Evolutionary conservation across 2,888 invertebrate species (phyloP).

Genomic region (Drosophila pseudotakahashii): DNA sequence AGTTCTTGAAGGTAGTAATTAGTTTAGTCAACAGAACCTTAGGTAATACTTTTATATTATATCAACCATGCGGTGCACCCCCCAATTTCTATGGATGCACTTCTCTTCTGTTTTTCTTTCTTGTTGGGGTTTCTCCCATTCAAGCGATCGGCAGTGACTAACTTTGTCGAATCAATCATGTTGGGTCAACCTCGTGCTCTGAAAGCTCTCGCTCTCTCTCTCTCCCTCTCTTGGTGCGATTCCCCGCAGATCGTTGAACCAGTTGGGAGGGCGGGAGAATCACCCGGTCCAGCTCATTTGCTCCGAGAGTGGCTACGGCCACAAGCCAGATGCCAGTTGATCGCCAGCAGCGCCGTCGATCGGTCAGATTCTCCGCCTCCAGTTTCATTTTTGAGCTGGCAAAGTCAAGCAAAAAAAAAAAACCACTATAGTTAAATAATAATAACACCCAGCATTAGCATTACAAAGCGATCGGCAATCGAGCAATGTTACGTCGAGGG

Average conservation of each 20-base stretch:
- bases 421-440: background rate
- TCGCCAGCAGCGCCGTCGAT: conserved; percentile 23
- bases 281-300: background rate
- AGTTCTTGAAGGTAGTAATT: background rate
- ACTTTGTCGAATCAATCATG: conserved; percentile 10
- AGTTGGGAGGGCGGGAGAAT: conserved; percentile 5
- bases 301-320: conserved; percentile 1
- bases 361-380: conserved; percentile 12
- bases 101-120: background rate
- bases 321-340: conserved; percentile 21
- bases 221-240: background rate
- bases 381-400: background rate
- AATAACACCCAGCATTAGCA: conserved; percentile 1
- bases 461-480: conserved; percentile 1
- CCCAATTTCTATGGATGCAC: background rate
- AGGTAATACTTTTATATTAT: background rate
- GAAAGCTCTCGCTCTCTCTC: background rate
- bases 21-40: background rate
- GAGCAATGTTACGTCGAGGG: conserved; percentile 27
- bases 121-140: conserved; percentile 4
- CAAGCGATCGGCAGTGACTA: background rate
- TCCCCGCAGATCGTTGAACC: conserved; percentile 4
- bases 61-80: background rate
- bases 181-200: background rate
- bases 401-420: background rate